A percentile compares a stretch with the other conserved stretches of the same genome.
These are phyloP conservation scores for Meloidogyne hapla DNA, from an alignment of 1,140 invertebrate genomes.

Conservation along the genomic window DNA sequence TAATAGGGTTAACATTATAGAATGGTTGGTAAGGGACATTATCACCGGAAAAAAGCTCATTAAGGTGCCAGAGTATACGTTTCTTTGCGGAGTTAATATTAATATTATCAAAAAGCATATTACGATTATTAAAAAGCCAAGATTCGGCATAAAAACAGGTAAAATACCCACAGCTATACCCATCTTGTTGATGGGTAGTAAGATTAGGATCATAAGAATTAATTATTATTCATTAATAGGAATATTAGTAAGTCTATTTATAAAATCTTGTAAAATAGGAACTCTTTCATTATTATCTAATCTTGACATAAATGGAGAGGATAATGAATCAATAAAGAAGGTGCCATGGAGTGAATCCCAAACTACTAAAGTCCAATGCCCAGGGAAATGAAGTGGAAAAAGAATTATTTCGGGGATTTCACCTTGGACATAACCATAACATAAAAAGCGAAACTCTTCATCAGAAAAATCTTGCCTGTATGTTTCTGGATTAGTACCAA, in stretches of 20 bases:
- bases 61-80: neutral
- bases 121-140: neutral
- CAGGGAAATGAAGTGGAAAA: neutral
- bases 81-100: neutral
- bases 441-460: neutral
- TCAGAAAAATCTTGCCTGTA: neutral
- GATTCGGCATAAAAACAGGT: conserved; percentile 11
- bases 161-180: conserved; percentile 1
- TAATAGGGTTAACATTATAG: no score
- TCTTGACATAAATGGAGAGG: neutral
- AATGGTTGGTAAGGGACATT: no score
- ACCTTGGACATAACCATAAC: neutral
- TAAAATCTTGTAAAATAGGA: neutral
- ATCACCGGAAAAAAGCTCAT: neutral
- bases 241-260: neutral
- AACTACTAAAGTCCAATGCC: conserved; percentile 7
- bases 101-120: no score
- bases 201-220: neutral
- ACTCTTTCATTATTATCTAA: neutral
- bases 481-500: neutral
- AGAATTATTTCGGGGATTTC: neutral
- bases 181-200: neutral
- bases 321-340: no score
- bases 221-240: neutral
- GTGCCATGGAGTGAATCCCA: neutral